A percentile compares a stretch with the other conserved stretches of the same genome.
Evolutionary conservation across 2,113 vertebrate species (phyloP).

Genomic region (Speoplatyrhinus poulsoni): DNA sequence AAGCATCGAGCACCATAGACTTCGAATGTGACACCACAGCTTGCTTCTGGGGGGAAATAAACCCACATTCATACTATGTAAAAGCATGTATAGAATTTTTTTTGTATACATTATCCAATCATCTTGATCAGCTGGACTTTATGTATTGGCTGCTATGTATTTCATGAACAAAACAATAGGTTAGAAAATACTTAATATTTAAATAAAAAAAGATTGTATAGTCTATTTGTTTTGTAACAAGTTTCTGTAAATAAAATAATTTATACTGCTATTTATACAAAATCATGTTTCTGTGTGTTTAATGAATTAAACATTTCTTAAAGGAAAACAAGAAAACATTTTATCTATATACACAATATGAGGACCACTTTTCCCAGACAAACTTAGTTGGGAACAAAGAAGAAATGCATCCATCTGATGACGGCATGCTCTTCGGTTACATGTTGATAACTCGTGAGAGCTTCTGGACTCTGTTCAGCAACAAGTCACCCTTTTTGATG

Average conservation of each 20-base stretch:
- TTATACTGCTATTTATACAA: slow-evolving; percentile 99
- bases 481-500: slow-evolving; percentile 97
- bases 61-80: slow-evolving; percentile 89
- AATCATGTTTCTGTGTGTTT: slow-evolving; percentile 62
- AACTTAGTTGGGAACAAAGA: slow-evolving; percentile 40
- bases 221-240: slow-evolving; percentile 99
- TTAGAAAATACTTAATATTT: slow-evolving; percentile 99
- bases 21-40: slow-evolving; percentile 89
- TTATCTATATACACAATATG: slow-evolving; percentile 82
- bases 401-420: slow-evolving; percentile 10
- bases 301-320: neutral
- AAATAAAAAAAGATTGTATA: slow-evolving; percentile 99
- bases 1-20: slow-evolving; percentile 84
- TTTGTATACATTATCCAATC: slow-evolving; percentile 92
- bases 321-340: slow-evolving; percentile 49
- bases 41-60: slow-evolving; percentile 82
- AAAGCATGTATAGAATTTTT: slow-evolving; percentile 89
- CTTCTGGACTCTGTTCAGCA: slow-evolving; percentile 98
- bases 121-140: slow-evolving; percentile 96
- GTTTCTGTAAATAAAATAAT: slow-evolving; percentile 99
- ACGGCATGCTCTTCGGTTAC: slow-evolving; percentile 69
- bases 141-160: slow-evolving; percentile 99
- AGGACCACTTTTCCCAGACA: slow-evolving; percentile 57
- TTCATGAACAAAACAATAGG: slow-evolving; percentile 98
- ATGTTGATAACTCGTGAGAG: slow-evolving; percentile 98